Percentiles rank a stretch among this genome's conserved stretches.
phyloP scores from a whole-genome alignment of 2,888 invertebrate genomes.

The Elmis aenea region DNA sequence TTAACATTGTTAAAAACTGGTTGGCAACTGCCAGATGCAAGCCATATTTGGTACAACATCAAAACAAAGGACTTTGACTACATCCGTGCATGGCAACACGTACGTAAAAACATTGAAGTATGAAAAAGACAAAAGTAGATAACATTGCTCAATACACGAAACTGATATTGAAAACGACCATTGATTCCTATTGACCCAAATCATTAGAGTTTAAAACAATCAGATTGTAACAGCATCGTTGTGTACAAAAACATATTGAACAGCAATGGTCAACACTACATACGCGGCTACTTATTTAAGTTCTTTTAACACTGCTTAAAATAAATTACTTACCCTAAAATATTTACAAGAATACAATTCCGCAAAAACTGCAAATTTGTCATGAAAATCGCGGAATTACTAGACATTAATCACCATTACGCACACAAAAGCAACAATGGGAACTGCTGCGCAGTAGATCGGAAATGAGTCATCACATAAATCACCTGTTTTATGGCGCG shows the following conservation, averaged over 20 bases:
- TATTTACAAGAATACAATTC: constrained; percentile 8
- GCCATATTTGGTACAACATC: background rate
- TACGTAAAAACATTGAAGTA: background rate
- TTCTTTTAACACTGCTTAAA: background rate
- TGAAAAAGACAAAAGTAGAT: background rate
- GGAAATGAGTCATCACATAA: constrained; percentile 28
- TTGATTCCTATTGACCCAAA: background rate
- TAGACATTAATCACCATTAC: constrained; percentile 22
- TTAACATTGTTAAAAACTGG: too few species aligned
- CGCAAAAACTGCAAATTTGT: constrained; percentile 20
- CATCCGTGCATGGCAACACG: background rate
- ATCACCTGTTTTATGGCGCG: constrained; percentile 26
- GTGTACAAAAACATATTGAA: background rate
- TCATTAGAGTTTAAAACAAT: constrained; percentile 4
- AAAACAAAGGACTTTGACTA: constrained; percentile 1
- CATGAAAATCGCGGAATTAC: constrained; percentile 24
- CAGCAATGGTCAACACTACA: background rate
- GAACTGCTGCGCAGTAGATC: constrained; percentile 25
- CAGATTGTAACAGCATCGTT: constrained; percentile 8
- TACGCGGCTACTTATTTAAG: background rate
- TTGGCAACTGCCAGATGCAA: background rate
- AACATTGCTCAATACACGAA: too few species aligned
- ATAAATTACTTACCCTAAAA: constrained; percentile 9
- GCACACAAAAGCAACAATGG: constrained; percentile 25
- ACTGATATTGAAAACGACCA: background rate